Conservation (phyloP, 2,113 vertebrate species). For the Lichenostomus cassidix region DNA sequence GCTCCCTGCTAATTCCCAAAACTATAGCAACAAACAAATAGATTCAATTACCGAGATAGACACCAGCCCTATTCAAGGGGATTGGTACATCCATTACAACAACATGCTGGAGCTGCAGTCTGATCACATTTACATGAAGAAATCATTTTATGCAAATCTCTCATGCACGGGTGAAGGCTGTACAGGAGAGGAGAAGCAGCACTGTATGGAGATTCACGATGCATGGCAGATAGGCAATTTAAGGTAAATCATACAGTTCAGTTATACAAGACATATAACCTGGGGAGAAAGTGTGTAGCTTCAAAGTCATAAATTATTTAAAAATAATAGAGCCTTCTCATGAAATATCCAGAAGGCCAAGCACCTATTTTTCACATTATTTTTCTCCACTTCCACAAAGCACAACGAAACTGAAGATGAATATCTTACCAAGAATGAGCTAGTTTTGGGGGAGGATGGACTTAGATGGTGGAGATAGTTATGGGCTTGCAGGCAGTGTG, state of each 20-base stretch:
- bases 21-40: neutral
- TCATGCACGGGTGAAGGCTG: neutral
- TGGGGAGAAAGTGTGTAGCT: neutral
- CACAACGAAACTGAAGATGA: neutral
- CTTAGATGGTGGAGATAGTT: neutral
- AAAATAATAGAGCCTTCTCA: constrained; percentile 19
- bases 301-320: constrained; percentile 57
- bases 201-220: neutral
- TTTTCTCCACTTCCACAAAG: neutral
- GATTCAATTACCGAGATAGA: neutral
- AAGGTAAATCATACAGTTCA: constrained; percentile 38
- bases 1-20: neutral
- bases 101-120: neutral
- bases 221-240: constrained; percentile 31
- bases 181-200: neutral
- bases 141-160: constrained; percentile 55
- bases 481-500: neutral
- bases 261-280: constrained; percentile 11
- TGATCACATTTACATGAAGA: constrained; percentile 17
- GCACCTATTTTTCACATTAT: neutral
- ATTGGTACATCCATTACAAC: neutral
- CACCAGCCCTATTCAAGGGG: neutral
- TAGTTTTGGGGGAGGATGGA: neutral
- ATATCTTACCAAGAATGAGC: neutral
- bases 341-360: constrained; percentile 43